Conservation (phyloP, 2,113 vertebrate species). For the Otus sunia region DNA sequence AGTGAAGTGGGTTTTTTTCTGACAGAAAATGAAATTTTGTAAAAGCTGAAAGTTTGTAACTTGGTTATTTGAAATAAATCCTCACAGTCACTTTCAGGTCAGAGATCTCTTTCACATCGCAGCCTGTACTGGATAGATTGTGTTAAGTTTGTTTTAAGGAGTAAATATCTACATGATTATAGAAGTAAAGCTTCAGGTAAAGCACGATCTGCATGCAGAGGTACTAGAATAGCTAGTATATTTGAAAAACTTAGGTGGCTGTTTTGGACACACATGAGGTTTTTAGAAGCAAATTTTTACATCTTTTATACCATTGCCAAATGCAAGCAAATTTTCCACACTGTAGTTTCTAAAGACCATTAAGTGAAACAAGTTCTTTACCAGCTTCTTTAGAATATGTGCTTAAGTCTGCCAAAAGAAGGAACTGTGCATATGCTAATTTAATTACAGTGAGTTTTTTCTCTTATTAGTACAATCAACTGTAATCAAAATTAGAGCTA, state of each 20-base stretch:
- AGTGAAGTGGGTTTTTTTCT: not conserved
- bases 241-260: not conserved
- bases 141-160: not conserved
- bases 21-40: not conserved
- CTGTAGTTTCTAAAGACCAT: not conserved
- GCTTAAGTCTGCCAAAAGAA: not conserved
- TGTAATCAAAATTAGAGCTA: not conserved
- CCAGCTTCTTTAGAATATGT: not conserved
- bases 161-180: not conserved
- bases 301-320: not conserved
- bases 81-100: not conserved
- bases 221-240: not conserved
- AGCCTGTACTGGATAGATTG: not conserved
- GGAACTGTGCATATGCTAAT: not conserved
- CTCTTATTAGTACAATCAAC: not conserved
- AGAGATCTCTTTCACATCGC: not conserved
- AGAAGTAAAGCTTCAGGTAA: not conserved
- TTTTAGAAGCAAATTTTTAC: not conserved
- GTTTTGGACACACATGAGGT: fast-evolving
- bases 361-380: not conserved
- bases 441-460: not conserved
- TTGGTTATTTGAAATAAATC: not conserved
- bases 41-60: not conserved
- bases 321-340: not conserved
- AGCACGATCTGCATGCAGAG: not conserved